Evolutionary conservation across 2,888 invertebrate genomes (phyloP).

Genomic region (Sinhomidia bicolor): DNA sequence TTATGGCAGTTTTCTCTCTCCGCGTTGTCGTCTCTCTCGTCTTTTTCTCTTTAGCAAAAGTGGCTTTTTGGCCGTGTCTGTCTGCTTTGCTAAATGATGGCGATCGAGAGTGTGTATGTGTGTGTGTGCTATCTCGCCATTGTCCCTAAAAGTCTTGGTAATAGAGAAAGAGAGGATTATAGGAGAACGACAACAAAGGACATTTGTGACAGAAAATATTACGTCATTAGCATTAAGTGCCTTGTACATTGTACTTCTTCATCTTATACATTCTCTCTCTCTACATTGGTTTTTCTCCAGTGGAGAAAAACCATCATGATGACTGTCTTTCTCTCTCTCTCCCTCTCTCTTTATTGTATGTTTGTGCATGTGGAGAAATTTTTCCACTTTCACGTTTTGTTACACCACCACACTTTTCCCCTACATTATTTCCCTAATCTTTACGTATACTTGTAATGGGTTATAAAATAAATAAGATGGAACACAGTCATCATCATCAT

Average conservation of each 20-base stretch:
- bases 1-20: slow-evolving; percentile 22
- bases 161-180: slow-evolving; percentile 38
- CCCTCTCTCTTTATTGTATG: too few species aligned
- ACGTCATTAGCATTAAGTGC: slow-evolving; percentile 64
- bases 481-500: background rate
- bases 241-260: slow-evolving; percentile 45
- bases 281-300: background rate
- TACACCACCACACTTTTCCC: background rate
- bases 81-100: slow-evolving; percentile 48
- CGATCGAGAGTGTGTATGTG: too few species aligned
- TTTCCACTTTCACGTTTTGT: background rate
- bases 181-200: slow-evolving; percentile 48
- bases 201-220: slow-evolving; percentile 63
- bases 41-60: slow-evolving; percentile 17
- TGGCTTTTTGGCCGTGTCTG: slow-evolving; percentile 55
- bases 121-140: slow-evolving; percentile 33
- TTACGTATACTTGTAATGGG: slow-evolving; percentile 27
- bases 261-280: background rate
- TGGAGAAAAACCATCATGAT: background rate
- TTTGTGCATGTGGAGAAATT: slow-evolving; percentile 15
- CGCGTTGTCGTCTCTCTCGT: background rate
- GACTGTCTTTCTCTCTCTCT: too few species aligned
- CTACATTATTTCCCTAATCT: slow-evolving; percentile 5
- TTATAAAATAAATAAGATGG: slow-evolving; percentile 44
- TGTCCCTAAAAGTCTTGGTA: background rate